Percentiles rank a stretch among this genome's conserved stretches.
These are phyloP conservation scores for Carposina sasakii DNA, from an alignment of 1,140 invertebrate species.

Conservation along the genomic window DNA sequence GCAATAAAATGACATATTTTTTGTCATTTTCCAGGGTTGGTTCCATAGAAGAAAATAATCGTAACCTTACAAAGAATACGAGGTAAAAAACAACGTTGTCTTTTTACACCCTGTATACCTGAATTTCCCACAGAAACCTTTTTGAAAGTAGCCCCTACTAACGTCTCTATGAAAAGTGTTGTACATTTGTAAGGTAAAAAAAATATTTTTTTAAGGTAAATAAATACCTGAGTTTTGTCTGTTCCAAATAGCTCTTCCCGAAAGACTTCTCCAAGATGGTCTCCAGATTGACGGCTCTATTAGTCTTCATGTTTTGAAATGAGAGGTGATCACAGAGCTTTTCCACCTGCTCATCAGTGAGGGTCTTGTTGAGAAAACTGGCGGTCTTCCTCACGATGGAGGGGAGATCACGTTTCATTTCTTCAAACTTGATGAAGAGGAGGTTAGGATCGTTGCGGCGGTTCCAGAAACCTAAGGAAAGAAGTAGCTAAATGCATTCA, in stretches of 20 bases:
- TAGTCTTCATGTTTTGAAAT: conserved; percentile 87
- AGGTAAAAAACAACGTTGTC: too few relatives aligned
- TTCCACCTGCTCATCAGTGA: conserved; percentile 78
- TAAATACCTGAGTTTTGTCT: conserved; percentile 62
- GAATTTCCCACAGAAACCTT: too few relatives aligned
- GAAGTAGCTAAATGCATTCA: too few relatives aligned
- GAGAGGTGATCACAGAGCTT: conserved; percentile 83
- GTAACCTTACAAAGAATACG: too few relatives aligned
- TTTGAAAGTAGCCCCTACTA: too few relatives aligned
- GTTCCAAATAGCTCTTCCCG: conserved; percentile 64
- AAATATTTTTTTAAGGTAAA: too few relatives aligned
- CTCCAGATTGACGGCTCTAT: conserved; percentile 83
- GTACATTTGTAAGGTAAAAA: too few relatives aligned
- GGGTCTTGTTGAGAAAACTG: conserved; percentile 79
- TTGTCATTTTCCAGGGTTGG: too few relatives aligned
- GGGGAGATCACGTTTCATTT: conserved; percentile 83
- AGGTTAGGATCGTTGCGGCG: conserved; percentile 82
- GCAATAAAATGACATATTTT: too few relatives aligned
- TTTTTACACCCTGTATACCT: too few relatives aligned
- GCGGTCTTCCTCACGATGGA: conserved; percentile 79
- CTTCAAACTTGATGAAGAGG: conserved; percentile 88
- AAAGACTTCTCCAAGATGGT: conserved; percentile 73
- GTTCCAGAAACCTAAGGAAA: conserved; percentile 77
- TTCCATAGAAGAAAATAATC: too few relatives aligned
- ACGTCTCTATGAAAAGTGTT: too few relatives aligned